Evolutionary conservation across 2,888 invertebrate genomes (phyloP).

Genomic region (Seira sanloemensis): DNA sequence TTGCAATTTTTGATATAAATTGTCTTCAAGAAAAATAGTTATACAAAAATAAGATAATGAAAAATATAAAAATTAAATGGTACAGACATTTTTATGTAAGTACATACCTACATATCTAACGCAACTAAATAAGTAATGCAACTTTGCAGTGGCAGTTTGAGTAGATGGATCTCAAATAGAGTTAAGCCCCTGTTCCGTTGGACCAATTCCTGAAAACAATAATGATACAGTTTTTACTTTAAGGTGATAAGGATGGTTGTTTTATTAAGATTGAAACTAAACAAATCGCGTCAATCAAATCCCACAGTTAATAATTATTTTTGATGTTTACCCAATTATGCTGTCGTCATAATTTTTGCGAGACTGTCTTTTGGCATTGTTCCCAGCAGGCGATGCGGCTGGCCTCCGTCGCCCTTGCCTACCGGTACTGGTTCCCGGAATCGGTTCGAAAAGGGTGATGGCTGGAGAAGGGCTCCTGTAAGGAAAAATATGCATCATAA

Average conservation of each 20-base stretch:
- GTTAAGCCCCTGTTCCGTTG: conserved; percentile 34
- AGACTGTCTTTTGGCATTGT: conserved; percentile 2
- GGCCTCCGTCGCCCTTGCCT: not conserved
- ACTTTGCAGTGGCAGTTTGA: too few species aligned
- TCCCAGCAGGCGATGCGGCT: not conserved
- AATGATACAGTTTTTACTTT: not conserved
- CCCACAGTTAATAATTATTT: not conserved
- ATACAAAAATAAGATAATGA: too few species aligned
- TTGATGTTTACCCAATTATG: conserved; percentile 14
- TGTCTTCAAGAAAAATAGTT: too few species aligned
- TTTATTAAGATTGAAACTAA: too few species aligned
- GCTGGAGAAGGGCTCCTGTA: conserved; percentile 28
- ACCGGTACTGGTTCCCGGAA: not conserved
- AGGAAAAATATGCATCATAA: too few species aligned
- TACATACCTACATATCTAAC: too few species aligned
- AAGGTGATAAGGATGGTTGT: not conserved
- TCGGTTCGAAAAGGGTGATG: conserved; percentile 19
- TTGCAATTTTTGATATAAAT: too few species aligned
- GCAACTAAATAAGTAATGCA: too few species aligned
- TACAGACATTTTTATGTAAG: too few species aligned
- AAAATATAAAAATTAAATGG: too few species aligned
- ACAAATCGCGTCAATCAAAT: too few species aligned
- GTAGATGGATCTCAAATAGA: too few species aligned
- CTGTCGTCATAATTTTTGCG: conserved; percentile 23
- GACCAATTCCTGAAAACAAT: conserved; percentile 22